phyloP scores from a whole-genome alignment of 2,113 vertebrate species.

The Suncus etruscus region DNA sequence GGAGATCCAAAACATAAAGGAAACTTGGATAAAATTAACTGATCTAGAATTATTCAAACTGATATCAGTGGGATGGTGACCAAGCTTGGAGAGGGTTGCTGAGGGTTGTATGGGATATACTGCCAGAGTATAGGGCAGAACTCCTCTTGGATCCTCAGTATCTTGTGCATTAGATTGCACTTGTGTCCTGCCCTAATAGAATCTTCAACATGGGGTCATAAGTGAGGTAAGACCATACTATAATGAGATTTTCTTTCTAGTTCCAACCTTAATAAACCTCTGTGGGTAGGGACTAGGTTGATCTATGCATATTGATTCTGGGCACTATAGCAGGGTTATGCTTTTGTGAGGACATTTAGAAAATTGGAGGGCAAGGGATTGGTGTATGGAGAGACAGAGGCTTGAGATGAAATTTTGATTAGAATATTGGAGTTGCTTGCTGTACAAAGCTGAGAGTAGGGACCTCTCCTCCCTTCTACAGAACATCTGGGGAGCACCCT shows the following conservation, averaged over 20 bases:
- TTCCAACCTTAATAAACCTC: constrained; percentile 49
- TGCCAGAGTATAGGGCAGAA: constrained; percentile 40
- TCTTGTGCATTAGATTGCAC: constrained; percentile 37
- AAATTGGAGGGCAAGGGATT: constrained; percentile 28
- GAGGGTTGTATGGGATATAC: background rate
- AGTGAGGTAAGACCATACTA: constrained; percentile 17
- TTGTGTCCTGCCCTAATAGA: constrained; percentile 24
- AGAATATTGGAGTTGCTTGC: constrained; percentile 33
- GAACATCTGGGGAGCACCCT: background rate
- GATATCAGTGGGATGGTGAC: constrained; percentile 15
- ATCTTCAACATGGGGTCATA: constrained; percentile 25
- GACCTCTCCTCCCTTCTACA: background rate
- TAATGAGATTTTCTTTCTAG: constrained; percentile 58
- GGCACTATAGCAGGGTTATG: constrained; percentile 11
- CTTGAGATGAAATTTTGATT: constrained; percentile 30
- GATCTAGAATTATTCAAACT: constrained; percentile 4
- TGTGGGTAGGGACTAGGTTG: constrained; percentile 28
- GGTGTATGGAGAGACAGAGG: constrained; percentile 14
- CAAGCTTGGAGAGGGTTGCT: background rate
- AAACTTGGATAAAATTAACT: constrained; percentile 16
- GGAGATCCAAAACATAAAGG: background rate
- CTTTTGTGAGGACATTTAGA: constrained; percentile 48
- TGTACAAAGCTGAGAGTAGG: background rate
- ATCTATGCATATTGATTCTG: constrained; percentile 26
- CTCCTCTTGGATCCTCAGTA: constrained; percentile 31